A percentile compares a stretch with the other conserved stretches of the same genome.
These are phyloP conservation scores for Listrodromus nycthemerus DNA, from an alignment of 2,888 invertebrate genomes.

Conservation along the genomic window DNA sequence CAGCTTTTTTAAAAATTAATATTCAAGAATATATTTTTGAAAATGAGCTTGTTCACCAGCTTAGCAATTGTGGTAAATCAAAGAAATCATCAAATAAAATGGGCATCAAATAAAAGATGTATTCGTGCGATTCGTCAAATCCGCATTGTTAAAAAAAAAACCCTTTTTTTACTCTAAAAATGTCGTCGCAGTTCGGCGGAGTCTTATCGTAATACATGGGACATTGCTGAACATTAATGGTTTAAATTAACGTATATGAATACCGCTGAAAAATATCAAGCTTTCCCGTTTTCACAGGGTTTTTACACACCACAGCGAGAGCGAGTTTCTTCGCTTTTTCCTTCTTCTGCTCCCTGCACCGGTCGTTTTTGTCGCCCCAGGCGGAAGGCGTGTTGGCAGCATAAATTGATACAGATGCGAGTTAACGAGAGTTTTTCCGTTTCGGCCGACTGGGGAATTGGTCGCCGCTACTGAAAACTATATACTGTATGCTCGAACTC, in stretches of 20 bases:
- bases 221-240: conserved; percentile 23
- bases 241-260: conserved; percentile 37
- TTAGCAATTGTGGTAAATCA: too few relatives aligned
- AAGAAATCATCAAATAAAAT: too few relatives aligned
- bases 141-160: background rate
- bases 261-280: conserved; percentile 19
- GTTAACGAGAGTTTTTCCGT: conserved; percentile 82
- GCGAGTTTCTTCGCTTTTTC: conserved; percentile 54
- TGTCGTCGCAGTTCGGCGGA: background rate
- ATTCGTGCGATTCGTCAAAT: background rate
- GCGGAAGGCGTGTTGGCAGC: conserved; percentile 75
- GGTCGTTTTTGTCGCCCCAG: conserved; percentile 75
- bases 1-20: too few relatives aligned
- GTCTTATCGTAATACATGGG: background rate
- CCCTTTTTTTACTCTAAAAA: background rate
- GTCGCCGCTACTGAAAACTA: conserved; percentile 36
- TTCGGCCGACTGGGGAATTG: conserved; percentile 73
- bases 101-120: too few relatives aligned
- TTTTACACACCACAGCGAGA: conserved; percentile 23
- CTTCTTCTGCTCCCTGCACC: conserved; percentile 48
- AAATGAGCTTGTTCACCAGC: too few relatives aligned
- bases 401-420: conserved; percentile 84
- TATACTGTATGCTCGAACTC: conserved; percentile 26
- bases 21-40: too few relatives aligned
- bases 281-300: conserved; percentile 11